Evolutionary conservation across 2,888 invertebrate genomes (phyloP).

Genomic region (Temnothorax unifasciatus): DNA sequence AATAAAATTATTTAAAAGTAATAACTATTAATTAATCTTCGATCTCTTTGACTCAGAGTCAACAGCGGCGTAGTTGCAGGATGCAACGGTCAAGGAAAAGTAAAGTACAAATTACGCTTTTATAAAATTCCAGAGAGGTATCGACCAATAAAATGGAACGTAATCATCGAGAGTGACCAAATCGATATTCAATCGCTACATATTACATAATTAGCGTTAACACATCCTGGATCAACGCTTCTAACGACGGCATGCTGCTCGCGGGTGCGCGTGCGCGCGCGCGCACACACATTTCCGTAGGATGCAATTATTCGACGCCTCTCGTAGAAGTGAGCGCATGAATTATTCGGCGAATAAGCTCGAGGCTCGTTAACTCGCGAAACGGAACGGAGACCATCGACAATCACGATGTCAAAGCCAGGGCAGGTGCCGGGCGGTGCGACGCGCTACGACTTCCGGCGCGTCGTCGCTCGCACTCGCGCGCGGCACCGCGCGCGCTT

Average conservation of each 20-base stretch:
- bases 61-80: background rate
- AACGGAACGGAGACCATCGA: slow-evolving; percentile 69
- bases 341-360: slow-evolving; percentile 71
- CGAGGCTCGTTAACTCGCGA: slow-evolving; percentile 69
- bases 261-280: slow-evolving; percentile 18
- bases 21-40: background rate
- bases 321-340: slow-evolving; percentile 67
- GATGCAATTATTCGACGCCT: slow-evolving; percentile 73
- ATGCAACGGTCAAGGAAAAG: background rate
- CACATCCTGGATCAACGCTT: slow-evolving; percentile 60
- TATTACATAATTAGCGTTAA: slow-evolving; percentile 69
- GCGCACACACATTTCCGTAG: slow-evolving; percentile 52
- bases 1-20: background rate
- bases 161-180: background rate
- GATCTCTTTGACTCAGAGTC: background rate
- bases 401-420: slow-evolving; percentile 79
- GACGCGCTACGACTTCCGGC: slow-evolving; percentile 80
- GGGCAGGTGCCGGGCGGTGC: slow-evolving; percentile 61
- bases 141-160: background rate
- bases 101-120: background rate
- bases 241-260: slow-evolving; percentile 43
- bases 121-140: slow-evolving; percentile 2
- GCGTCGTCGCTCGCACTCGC: slow-evolving; percentile 58
- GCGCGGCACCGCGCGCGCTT: slow-evolving; percentile 71
- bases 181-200: slow-evolving; percentile 25